Conservation (phyloP, 2,113 vertebrate genomes). For the Corythornis vintsioides region DNA sequence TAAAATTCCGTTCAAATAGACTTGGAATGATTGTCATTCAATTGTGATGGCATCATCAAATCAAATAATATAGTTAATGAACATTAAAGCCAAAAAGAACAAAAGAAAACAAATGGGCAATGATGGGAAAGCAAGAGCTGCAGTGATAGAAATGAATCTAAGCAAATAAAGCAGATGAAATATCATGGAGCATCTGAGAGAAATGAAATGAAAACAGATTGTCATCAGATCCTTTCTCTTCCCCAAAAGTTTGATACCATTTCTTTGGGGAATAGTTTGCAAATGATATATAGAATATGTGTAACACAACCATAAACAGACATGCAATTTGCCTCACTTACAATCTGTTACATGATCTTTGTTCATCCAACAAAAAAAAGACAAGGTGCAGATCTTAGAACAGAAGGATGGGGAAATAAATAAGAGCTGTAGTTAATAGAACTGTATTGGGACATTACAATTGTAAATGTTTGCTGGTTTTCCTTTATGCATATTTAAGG, state of each 20-base stretch:
- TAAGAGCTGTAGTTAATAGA: conserved; percentile 68
- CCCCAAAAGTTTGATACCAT: conserved; percentile 74
- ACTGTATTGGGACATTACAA: conserved; percentile 7
- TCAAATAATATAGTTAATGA: conserved; percentile 44
- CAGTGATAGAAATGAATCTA: conserved; percentile 43
- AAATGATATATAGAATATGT: conserved; percentile 75
- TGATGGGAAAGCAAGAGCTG: conserved; percentile 8
- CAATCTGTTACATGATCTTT: conserved; percentile 79
- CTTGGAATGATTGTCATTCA: background rate
- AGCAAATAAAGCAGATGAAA: conserved; percentile 52
- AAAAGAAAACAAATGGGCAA: conserved; percentile 47
- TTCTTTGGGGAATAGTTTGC: conserved; percentile 78
- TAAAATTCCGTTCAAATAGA: background rate
- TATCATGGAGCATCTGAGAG: conserved; percentile 66
- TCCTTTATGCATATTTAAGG: conserved; percentile 35
- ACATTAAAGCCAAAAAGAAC: conserved; percentile 40
- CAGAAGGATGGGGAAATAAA: conserved; percentile 55
- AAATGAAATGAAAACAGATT: conserved; percentile 76
- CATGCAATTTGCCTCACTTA: conserved; percentile 73
- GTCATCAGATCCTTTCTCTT: conserved; percentile 70
- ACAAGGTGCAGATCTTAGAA: conserved; percentile 51
- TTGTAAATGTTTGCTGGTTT: background rate
- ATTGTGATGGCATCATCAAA: conserved; percentile 49
- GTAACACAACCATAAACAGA: conserved; percentile 73
- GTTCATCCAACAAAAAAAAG: conserved; percentile 66